These are phyloP conservation scores for Leptinotarsa defecta DNA, from an alignment of 1,140 invertebrate genomes.

Conservation along the genomic window DNA sequence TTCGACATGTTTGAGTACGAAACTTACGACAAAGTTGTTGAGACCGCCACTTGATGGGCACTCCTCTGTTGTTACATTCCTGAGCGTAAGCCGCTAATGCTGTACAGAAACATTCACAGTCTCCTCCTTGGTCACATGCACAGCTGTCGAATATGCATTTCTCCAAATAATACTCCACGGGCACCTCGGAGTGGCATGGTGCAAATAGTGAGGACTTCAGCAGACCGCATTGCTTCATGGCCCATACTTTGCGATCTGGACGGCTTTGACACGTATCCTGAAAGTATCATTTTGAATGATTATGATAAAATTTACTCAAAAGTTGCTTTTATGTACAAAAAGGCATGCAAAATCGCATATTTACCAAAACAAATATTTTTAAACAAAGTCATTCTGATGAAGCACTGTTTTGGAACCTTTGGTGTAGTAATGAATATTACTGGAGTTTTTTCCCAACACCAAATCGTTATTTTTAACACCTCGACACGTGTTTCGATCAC, in stretches of 20 bases:
- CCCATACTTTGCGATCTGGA: slow-evolving; percentile 79
- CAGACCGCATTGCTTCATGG: slow-evolving; percentile 72
- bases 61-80: slow-evolving; percentile 73
- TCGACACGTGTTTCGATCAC: too few species aligned
- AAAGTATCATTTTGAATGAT: slow-evolving; percentile 16
- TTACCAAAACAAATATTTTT: too few species aligned
- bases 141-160: slow-evolving; percentile 82
- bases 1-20: not conserved
- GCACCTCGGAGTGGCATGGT: slow-evolving; percentile 79
- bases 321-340: too few species aligned
- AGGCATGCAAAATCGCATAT: too few species aligned
- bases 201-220: slow-evolving; percentile 75
- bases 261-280: slow-evolving; percentile 74
- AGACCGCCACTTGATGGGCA: slow-evolving; percentile 78
- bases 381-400: too few species aligned
- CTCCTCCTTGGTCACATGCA: slow-evolving; percentile 85
- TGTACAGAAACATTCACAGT: slow-evolving; percentile 89
- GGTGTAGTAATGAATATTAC: too few species aligned
- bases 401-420: too few species aligned
- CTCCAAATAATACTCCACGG: slow-evolving; percentile 63
- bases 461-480: too few species aligned
- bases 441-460: too few species aligned
- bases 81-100: slow-evolving; percentile 84
- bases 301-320: too few species aligned
- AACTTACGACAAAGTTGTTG: slow-evolving; percentile 80